phyloP scores from a whole-genome alignment of 2,888 invertebrate species.

The Chalcis sispes region DNA sequence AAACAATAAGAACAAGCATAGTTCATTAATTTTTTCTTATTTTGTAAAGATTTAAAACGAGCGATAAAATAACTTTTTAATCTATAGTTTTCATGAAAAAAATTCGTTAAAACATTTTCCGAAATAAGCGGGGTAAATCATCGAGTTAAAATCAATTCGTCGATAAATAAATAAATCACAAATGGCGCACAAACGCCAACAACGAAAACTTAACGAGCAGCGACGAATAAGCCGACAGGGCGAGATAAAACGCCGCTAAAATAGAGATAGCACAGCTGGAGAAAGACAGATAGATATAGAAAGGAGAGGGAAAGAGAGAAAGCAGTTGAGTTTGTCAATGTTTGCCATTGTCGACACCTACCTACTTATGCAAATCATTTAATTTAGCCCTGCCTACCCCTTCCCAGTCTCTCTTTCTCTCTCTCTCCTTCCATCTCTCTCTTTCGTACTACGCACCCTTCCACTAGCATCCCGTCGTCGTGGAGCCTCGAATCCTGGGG shows the following conservation, averaged over 20 bases:
- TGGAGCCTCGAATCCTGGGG: too few relatives aligned
- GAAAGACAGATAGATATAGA: conserved; percentile 37
- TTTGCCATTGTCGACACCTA: conserved; percentile 76
- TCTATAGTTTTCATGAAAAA: too few relatives aligned
- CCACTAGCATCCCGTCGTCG: background rate
- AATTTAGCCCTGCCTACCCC: conserved; percentile 71
- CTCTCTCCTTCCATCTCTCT: conserved; percentile 48
- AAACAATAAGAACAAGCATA: too few relatives aligned
- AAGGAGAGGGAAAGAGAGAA: conserved; percentile 31
- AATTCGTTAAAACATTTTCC: too few relatives aligned
- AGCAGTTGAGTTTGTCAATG: conserved; percentile 75
- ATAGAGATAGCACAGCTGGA: conserved; percentile 33
- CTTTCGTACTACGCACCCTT: conserved; percentile 25
- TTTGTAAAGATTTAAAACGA: too few relatives aligned
- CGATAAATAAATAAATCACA: too few relatives aligned
- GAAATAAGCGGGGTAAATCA: too few relatives aligned
- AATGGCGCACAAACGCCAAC: too few relatives aligned
- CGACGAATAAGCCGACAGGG: conserved; percentile 42
- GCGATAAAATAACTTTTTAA: too few relatives aligned
- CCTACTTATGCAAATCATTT: conserved; percentile 77
- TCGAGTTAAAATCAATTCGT: too few relatives aligned
- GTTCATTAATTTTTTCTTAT: too few relatives aligned
- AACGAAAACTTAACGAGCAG: conserved; percentile 40
- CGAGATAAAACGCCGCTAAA: conserved; percentile 31
- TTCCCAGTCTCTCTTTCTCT: conserved; percentile 58